Evolutionary conservation across 2,113 vertebrate species (phyloP).

Genomic region (Dasyurus viverrinus): DNA sequence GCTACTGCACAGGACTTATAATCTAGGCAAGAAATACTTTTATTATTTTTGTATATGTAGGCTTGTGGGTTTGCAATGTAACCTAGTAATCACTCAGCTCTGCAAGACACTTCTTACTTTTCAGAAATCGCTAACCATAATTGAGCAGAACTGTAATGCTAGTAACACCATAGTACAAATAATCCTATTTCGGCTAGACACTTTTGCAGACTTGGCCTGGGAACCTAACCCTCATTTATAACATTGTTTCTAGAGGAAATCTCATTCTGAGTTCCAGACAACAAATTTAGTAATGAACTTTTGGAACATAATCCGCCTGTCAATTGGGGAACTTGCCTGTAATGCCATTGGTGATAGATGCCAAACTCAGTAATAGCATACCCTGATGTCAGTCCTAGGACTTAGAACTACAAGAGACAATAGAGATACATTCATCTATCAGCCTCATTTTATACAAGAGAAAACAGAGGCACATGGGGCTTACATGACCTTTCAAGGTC

Average conservation of each 20-base stretch:
- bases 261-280: neutral
- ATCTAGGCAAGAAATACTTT: conserved; percentile 38
- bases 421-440: neutral
- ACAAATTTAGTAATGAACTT: conserved; percentile 8
- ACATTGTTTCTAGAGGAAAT: conserved; percentile 1
- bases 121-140: conserved; percentile 10
- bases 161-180: neutral
- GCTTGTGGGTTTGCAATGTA: conserved; percentile 30
- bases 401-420: neutral
- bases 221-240: conserved; percentile 28
- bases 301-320: conserved; percentile 30
- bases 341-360: neutral
- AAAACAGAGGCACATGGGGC: neutral
- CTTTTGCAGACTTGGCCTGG: conserved; percentile 13
- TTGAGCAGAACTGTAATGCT: neutral
- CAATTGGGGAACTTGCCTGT: neutral
- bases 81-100: neutral
- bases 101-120: conserved; percentile 10
- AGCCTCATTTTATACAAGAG: neutral
- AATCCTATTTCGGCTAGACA: neutral
- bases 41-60: conserved; percentile 10
- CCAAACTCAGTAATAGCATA: neutral
- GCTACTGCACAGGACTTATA: conserved; percentile 13
- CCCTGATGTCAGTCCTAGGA: neutral
- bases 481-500: neutral